These are phyloP conservation scores for Bos indicus DNA, from an alignment of 2,113 vertebrate genomes.

Conservation along the genomic window DNA sequence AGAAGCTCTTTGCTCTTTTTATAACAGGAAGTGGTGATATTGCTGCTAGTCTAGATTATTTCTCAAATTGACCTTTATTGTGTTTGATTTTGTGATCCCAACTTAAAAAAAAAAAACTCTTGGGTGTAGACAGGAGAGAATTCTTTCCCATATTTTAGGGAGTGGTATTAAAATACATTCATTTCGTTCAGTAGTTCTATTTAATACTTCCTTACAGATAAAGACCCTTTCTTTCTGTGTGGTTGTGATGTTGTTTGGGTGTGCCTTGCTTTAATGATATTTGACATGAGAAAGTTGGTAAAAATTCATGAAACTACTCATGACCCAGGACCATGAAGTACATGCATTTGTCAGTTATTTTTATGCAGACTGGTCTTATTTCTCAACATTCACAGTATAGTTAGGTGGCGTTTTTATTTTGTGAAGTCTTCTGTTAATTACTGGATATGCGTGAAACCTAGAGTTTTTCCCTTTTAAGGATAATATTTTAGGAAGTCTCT, in stretches of 20 bases:
- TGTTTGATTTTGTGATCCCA: constrained; percentile 54
- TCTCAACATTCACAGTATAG: neutral
- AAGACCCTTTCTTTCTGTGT: constrained; percentile 29
- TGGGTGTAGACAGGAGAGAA: constrained; percentile 36
- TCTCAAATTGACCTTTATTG: constrained; percentile 55
- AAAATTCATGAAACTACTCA: neutral
- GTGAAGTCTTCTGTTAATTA: neutral
- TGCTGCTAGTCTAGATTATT: constrained; percentile 1
- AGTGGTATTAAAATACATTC: constrained; percentile 32
- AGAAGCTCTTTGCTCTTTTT: neutral
- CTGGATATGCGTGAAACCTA: neutral
- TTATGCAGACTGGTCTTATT: neutral
- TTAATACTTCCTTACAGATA: constrained; percentile 30
- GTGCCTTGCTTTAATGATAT: neutral
- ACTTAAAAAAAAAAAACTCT: neutral
- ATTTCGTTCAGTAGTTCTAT: neutral
- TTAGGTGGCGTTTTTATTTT: neutral
- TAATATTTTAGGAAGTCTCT: neutral
- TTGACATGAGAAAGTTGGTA: neutral
- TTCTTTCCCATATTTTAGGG: constrained; percentile 29
- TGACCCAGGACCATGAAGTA: neutral
- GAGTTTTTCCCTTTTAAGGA: neutral
- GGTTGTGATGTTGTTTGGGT: neutral
- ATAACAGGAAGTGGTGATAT: constrained; percentile 6
- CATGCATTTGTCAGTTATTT: neutral